Evolutionary conservation across 2,888 invertebrate genomes (phyloP), one percentile per base, ranked within the genome.

Genomic region (Odontocolon sp.): DNA sequence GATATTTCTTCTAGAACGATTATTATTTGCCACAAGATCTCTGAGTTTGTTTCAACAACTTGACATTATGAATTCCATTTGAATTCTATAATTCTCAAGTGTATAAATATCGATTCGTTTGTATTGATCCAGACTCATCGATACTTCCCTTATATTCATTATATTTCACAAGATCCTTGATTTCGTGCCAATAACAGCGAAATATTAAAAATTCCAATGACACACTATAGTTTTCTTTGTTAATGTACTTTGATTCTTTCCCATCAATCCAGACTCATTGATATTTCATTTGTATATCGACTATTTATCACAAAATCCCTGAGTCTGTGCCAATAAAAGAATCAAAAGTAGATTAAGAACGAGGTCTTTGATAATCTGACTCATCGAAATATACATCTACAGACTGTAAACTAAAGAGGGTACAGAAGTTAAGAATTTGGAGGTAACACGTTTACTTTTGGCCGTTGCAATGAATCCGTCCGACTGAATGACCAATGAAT

Each of bases 341-440:
- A 75, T 77, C 21, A 77, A 80, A 82, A 82, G 79, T 80, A 76
- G 82, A 81, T 82, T 80, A 80, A 64, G 82, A 63, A 75, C 83
- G 77, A 83, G 82, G 83, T 59, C 80, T 80, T 31, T 14, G 21
- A 71, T 52, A 69, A 64, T 63, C 26, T 76, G 78, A 76, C 75
- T 82, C 81, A 79, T 78, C 52, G n/a, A 36, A 50, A 40, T 26
- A 40, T 23, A 28, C 52, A 14, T 33, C 14, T 42, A 36, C 23
- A 61, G 11, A 14, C 11, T 21, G 18, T 18, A 28, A n/a, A 28
- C n/a, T 6, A 28, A 8, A 64, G 47, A 31, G 36, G 54, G n/a
- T n/a, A 36, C 11, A 45, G 5, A 36, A 38, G 26, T 40, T 56
- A 31, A 52, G 42, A 40, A 31, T 67, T 56, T 42, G 40, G 52